These are phyloP conservation scores for Oedothorax gibbosus DNA, from an alignment of 1,140 invertebrate genomes.

Conservation along the genomic window DNA sequence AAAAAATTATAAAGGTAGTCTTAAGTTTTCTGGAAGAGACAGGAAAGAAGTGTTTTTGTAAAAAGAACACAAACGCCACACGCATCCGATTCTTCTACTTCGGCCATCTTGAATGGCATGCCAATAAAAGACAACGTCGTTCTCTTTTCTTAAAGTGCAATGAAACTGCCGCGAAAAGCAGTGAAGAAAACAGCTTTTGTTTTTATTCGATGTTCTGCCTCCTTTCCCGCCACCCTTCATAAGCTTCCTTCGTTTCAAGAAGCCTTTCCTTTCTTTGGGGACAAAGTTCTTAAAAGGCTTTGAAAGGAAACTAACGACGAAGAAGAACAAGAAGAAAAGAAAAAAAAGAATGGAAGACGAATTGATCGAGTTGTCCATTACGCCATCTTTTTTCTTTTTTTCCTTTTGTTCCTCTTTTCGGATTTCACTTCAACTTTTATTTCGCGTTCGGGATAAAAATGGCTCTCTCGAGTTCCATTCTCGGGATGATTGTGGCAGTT, in stretches of 20 bases:
- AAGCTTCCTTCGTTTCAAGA: neutral
- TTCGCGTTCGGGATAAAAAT: neutral
- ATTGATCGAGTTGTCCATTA: slow-evolving; percentile 30
- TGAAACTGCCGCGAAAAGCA: slow-evolving; percentile 11
- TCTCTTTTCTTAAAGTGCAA: slow-evolving; percentile 39
- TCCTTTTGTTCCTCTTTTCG: neutral
- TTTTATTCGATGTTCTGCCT: slow-evolving; percentile 28
- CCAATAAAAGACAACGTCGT: slow-evolving; percentile 34
- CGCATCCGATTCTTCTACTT: neutral
- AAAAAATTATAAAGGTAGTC: no score
- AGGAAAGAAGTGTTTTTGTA: no score
- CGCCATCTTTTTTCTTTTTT: slow-evolving; percentile 1
- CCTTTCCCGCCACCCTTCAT: neutral
- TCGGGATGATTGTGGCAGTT: neutral
- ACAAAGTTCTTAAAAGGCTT: slow-evolving; percentile 13
- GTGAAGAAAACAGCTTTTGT: slow-evolving; percentile 44
- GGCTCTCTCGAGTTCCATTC: neutral
- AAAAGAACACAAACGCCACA: neutral
- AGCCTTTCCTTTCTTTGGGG: slow-evolving; percentile 3
- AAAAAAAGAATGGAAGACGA: neutral
- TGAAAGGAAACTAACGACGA: slow-evolving; percentile 11
- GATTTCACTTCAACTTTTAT: slow-evolving; percentile 9
- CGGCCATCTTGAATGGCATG: slow-evolving; percentile 30
- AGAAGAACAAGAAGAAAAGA: neutral
- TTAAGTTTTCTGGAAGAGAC: no score